Evolutionary conservation across 2,797 vertebrate genomes (phyloP).

Genomic region (Enteromius paludinosus): DNA sequence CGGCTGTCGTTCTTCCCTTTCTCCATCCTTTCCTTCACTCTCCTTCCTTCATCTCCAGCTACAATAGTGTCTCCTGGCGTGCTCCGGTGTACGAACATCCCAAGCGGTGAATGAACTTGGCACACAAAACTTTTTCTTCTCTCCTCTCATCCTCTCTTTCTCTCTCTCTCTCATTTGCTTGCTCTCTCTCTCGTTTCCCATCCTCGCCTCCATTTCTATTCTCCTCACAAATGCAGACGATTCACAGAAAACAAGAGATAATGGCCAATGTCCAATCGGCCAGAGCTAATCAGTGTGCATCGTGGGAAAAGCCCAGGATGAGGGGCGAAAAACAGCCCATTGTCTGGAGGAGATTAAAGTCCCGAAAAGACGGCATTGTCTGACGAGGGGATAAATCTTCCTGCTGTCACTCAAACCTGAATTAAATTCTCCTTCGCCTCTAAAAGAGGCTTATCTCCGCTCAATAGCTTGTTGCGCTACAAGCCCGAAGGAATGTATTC

Average conservation of each 20-base stretch:
- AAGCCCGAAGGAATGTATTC: slow-evolving; percentile 89
- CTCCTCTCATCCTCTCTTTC: slow-evolving; percentile 55
- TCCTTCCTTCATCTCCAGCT: not conserved
- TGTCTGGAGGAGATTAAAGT: slow-evolving; percentile 98
- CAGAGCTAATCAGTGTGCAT: slow-evolving; percentile 91
- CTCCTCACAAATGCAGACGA: slow-evolving; percentile 73
- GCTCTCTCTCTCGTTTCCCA: slow-evolving; percentile 38
- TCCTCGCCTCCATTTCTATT: slow-evolving; percentile 61
- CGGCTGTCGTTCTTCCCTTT: not conserved
- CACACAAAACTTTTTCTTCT: slow-evolving; percentile 44
- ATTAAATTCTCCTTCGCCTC: slow-evolving; percentile 96
- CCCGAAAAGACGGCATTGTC: slow-evolving; percentile 95
- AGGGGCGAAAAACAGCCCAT: slow-evolving; percentile 89
- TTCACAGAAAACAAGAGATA: slow-evolving; percentile 85
- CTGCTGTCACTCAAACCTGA: slow-evolving; percentile 99
- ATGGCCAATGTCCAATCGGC: slow-evolving; percentile 88
- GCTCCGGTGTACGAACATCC: slow-evolving; percentile 48
- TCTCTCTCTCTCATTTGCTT: slow-evolving; percentile 44
- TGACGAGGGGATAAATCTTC: slow-evolving; percentile 95
- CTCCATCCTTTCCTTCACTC: slow-evolving; percentile 32
- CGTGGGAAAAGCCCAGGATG: slow-evolving; percentile 95
- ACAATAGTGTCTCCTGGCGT: slow-evolving; percentile 47
- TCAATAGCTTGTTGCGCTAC: slow-evolving; percentile 96
- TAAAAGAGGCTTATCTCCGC: slow-evolving; percentile 99
- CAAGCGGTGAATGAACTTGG: slow-evolving; percentile 48